Base-by-base conservation (phyloP, 2,888 invertebrate genomes). In the Abrostola triplasia region DNA sequence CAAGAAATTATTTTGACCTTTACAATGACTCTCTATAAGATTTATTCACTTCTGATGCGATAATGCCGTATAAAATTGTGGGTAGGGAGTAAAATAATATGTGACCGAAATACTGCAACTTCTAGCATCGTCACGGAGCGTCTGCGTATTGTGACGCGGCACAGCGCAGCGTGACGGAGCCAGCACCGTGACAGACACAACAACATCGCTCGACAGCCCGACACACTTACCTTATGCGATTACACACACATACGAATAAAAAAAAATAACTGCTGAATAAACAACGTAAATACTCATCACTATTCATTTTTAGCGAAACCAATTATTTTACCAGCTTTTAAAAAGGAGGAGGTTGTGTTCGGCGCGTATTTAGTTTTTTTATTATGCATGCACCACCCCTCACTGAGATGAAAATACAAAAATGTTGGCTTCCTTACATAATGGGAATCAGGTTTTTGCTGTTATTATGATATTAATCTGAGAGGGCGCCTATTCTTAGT, bases 131-230 rank as follows among this genome's bases (percentile, higher is more conserved):
- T 36, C 44, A 11, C 24, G 47, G 59, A 11, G 44, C 51, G 8
- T 37, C 49, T 36, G 75, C 55, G 59, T 64, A 73, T 77, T 74
- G 80, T 84, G 82, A 82, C 83, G 83, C 80, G 79, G 59, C 81
- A 70, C 84, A 78, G 80, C 77, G 88, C 88, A 88, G 88, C 90
- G 87, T 91, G 90, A 90, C 91, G 79, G 24, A 67, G 48, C 60
- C 55, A 68, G 42, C 65, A 84, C 80, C 86, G 85, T 85, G 86
- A 84, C 85, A 75, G 80, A 52, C 55, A 84, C 85, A 82, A 84
- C 85, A 67, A 79, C 81, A 80, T 72, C 83, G 76, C 67, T 75
- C 73, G 76, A 69, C 77, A 24, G 24, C 4, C 24, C 24, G 24
- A 24, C 24, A 73, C 76, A 80, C 77, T 77, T 77, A 70, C 72